Base-by-base conservation (phyloP, 2,888 invertebrate genomes). In the Drosophila formosana region DNA sequence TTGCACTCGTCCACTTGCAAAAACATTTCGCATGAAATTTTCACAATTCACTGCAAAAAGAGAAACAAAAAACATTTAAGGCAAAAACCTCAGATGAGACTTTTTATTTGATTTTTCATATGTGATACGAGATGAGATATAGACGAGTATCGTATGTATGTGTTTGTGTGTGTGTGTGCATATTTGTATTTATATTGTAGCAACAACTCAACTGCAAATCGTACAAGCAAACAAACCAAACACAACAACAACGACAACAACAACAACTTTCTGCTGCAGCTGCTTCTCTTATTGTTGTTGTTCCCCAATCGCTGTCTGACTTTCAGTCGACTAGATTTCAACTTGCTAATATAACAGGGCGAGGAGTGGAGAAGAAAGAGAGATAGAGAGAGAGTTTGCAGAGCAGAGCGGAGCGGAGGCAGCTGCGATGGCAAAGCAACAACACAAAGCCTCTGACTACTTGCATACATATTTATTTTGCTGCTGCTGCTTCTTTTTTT, bases 121-220 rank as follows among this genome's bases (percentile, higher is more conserved):
- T 50, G 30, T 46, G 55, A 74, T 47, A 37, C 32, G 52, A 74
- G 39, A 74, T 68, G 75, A 53, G 34, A 47, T 52, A 67, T 61
- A 53, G 57, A 26, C 25, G 25, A 62, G 18, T 6, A 7, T 28
- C 4, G 26, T n/a, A n/a, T n/a, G 49, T 63, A 8, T 60, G 25
- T 52, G n/a, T 45, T 4, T 45, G 6, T 53, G n/a, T 45, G 23
- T 28, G 0, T 57, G 26, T 50, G 39, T 45, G 8, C 56, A 41
- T 56, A 23, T 81, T 56, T 78, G 52, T 66, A 43, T 80, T 61
- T 72, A 53, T 66, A 49, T 61, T 75, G 61, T 57, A 77, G 56
- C 70, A 66, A 70, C 71, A 75, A 73, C 57, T 69, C 67, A 75
- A 74, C 82, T 75, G 85, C 79, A 86, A 88, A 83, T 83, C 83